Evolutionary conservation across 2,797 vertebrate species (phyloP).

Genomic region (Lepilemur ruficaudatus): DNA sequence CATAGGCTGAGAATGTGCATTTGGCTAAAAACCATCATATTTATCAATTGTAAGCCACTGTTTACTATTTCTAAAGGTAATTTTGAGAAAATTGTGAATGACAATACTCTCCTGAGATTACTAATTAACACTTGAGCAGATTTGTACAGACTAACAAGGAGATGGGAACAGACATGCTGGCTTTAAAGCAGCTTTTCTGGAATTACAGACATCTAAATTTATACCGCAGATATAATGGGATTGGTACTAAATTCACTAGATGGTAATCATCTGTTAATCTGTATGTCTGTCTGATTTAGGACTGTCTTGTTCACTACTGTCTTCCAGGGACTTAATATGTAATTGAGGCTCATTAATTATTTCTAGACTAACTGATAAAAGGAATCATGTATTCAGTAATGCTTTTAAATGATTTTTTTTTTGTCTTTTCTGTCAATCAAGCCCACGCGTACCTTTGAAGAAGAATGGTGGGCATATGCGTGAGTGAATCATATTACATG

Average conservation of each 20-base stretch:
- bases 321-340: background rate
- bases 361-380: constrained; percentile 27
- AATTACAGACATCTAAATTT: constrained; percentile 22
- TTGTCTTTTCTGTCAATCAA: constrained; percentile 23
- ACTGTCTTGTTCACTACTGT: background rate
- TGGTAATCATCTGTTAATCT: background rate
- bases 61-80: constrained; percentile 19
- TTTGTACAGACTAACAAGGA: background rate
- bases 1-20: background rate
- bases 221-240: background rate
- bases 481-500: background rate
- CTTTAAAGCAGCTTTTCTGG: constrained; percentile 31
- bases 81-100: constrained; percentile 26
- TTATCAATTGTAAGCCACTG: background rate
- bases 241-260: constrained; percentile 18
- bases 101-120: background rate
- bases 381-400: background rate
- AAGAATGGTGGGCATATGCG: background rate
- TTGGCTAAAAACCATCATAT: background rate
- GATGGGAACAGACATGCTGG: background rate
- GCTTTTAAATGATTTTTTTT: background rate
- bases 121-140: constrained; percentile 42
- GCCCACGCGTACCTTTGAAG: background rate
- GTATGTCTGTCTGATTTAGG: background rate
- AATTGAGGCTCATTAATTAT: constrained; percentile 1